Conservation (phyloP, 2,797 vertebrate species). For the Psittacula echo region DNA sequence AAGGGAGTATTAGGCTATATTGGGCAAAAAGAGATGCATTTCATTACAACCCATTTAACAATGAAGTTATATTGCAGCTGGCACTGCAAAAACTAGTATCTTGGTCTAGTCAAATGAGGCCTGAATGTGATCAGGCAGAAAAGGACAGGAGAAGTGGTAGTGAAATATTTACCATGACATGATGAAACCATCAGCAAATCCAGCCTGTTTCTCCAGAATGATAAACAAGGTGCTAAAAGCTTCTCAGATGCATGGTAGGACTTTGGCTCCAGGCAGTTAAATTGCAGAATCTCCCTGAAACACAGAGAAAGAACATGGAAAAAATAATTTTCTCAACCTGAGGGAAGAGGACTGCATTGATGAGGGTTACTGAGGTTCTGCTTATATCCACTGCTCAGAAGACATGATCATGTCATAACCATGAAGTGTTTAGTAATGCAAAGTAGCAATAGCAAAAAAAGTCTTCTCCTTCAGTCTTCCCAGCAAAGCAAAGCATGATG, state of each 20-base stretch:
- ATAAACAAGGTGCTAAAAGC: slow-evolving; percentile 24
- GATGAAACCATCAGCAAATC: slow-evolving; percentile 46
- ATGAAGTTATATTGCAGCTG: not conserved
- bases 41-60: not conserved
- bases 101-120: not conserved
- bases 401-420: not conserved
- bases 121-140: not conserved
- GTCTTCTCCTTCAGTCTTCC: not conserved
- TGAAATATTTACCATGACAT: slow-evolving; percentile 56
- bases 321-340: not conserved
- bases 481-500: not conserved
- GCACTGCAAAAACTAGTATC: not conserved
- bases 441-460: not conserved
- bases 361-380: not conserved
- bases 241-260: not conserved
- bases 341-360: not conserved
- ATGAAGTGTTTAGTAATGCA: not conserved
- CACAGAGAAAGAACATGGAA: not conserved
- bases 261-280: not conserved
- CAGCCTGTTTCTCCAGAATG: not conserved
- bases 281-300: slow-evolving; percentile 3
- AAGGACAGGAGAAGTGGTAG: not conserved
- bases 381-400: not conserved
- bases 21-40: not conserved
- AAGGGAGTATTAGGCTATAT: not conserved